These are phyloP conservation scores for Ceratothoa steindachneri DNA, from an alignment of 2,888 invertebrate species.

Conservation along the genomic window DNA sequence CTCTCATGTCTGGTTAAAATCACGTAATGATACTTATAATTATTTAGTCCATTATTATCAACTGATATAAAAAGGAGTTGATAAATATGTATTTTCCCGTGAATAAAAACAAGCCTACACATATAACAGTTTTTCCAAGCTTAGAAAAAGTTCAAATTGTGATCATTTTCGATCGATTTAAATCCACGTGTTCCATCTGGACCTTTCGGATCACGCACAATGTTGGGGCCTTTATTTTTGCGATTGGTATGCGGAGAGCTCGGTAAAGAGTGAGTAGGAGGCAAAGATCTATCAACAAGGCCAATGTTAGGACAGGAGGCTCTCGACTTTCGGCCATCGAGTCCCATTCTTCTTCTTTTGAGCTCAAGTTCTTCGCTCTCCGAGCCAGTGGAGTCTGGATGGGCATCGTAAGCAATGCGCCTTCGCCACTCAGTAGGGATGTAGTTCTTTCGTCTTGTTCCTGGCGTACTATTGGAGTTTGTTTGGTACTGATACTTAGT, in stretches of 20 bases:
- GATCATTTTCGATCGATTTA: neutral
- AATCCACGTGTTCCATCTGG: constrained; percentile 1
- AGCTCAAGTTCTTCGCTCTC: neutral
- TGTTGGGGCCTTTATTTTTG: neutral
- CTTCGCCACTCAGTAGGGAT: neutral
- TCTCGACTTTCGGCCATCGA: neutral
- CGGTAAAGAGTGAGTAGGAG: neutral
- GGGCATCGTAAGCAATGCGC: neutral
- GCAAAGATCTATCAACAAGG: neutral
- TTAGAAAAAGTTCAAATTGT: neutral
- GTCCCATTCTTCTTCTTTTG: neutral
- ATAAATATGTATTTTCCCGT: too few species aligned
- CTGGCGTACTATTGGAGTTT: neutral
- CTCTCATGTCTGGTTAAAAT: too few species aligned
- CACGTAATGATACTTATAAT: too few species aligned
- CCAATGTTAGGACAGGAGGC: neutral
- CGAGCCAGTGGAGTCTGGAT: neutral
- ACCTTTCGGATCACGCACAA: neutral
- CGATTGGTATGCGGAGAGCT: neutral
- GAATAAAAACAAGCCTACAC: neutral
- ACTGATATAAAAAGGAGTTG: too few species aligned
- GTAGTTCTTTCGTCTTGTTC: neutral
- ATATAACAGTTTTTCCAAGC: neutral
- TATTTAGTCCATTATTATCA: too few species aligned
- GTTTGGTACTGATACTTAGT: neutral